Base-by-base conservation (phyloP, 2,113 vertebrate species). In the Polypterus bichir region DNA sequence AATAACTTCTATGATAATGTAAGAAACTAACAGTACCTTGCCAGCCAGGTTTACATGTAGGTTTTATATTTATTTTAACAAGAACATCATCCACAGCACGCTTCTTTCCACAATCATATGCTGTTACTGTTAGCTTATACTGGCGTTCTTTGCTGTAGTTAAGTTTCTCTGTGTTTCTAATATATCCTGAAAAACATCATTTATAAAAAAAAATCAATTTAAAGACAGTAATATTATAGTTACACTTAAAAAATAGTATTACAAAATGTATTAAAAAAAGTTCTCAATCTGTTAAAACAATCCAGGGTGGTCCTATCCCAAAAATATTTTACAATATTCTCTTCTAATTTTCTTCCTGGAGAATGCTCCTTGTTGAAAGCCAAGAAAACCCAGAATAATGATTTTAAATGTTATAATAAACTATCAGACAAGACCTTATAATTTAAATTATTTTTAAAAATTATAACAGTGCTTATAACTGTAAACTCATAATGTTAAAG, bases 61-160 rank as follows among this genome's bases (percentile, higher is more conserved):
- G 94, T 73, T 93, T 95, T 65, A 99, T 70, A 73, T 81, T 94
- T 76, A 99, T 91, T 84, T 94, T 99, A 64, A 99, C 94, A 59
- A 97, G 64, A 8, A 92, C 92, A 4, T 99, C 96, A 64, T 98
- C 93, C 0, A 88, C 77, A 9, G 95, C 93, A 1, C 96, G 79
- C 68, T 92, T 97, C 87, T 97, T 98, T 61, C 96, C 96, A 8
- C 96, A 99, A 79, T 99, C 96, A 45, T 93, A 97, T 3, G 95
- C 96, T 0, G 96, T 97, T 71, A 99, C 89, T 0, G 90, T 94
- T 75, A 99, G 83, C 74, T 97, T 98, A 59, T 98, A 98, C 75
- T 92, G 90, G 61, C 76, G 92, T 44, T 95, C 94, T 66, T 94
- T 96, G 64, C 81, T 89, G 4, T 92, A 94, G 79, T 73, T 94